Base-by-base conservation (phyloP, 2,797 vertebrate species). In the Luscinia megarhynchos region DNA sequence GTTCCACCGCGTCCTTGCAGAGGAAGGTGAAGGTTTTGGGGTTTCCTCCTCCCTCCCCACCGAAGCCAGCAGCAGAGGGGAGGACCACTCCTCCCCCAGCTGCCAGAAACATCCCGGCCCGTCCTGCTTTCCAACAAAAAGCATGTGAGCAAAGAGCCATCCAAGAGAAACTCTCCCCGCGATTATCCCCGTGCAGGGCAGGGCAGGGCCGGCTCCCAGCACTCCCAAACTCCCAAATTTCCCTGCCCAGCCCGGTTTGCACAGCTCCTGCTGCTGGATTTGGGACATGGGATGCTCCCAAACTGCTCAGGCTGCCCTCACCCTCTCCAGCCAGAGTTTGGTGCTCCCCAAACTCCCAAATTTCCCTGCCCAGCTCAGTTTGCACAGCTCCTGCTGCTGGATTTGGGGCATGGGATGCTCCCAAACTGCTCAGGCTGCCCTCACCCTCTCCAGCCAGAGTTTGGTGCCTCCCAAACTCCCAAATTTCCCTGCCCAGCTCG, bases 151-250 rank as follows among this genome's bases (percentile, higher is more conserved):
- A 9, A 32, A 10, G 14, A 27, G 40, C 41, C 2, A 5, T 50
- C 90, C 88, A 70, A 88, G 92, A 82, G 87, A 72, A 95, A 89
- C 84, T 81, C 86, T 75, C 76, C 78, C 63, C 84, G 53, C 79
- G 2, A 34, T 79, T 26, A 73, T 29, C 78, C 24, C 54, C 2
- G 45, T 3, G 45, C 45, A 9, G 89, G 85, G 87, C 69, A 38
- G 87, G 93, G 90, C 73, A 91, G 93, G 91, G 91, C 75, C 15
- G 2, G 61, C 89, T 68, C 91, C 64, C 84, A 87, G 45, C 41
- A 0, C 45, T 92, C 89, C 94, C 87, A 46, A 15, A 40, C 46
- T 21, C 82, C 0, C 30, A 36, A 22, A 1, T 66, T 85, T 53
- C 82, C 79, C 87, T 21, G 70, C 58, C 38, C 48, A 23, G 68